Evolutionary conservation across 2,888 invertebrate species (phyloP).

Genomic region (Mellilla xanthometata): DNA sequence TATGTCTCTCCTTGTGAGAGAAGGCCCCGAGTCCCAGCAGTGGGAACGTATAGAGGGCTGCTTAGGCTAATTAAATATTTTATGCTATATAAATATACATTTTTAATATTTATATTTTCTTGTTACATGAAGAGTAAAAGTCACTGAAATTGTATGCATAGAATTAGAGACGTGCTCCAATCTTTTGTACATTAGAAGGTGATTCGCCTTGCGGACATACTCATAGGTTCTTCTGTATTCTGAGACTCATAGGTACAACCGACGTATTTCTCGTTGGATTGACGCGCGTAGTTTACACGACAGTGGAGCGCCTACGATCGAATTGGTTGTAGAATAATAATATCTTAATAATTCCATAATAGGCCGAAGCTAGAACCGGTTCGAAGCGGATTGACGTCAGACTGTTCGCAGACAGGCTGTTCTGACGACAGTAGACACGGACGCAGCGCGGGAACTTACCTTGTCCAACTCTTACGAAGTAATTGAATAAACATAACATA

Average conservation of each 20-base stretch:
- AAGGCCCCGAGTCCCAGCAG: too few species aligned
- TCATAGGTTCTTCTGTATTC: too few species aligned
- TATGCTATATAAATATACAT: too few species aligned
- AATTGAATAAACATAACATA: conserved; percentile 10
- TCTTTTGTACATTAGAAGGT: too few species aligned
- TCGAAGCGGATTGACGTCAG: conserved; percentile 28
- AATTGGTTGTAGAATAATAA: conserved; percentile 28
- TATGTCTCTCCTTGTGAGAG: too few species aligned
- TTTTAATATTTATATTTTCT: too few species aligned
- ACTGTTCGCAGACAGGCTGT: background rate
- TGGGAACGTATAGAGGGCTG: too few species aligned
- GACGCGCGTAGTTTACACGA: conserved; percentile 3
- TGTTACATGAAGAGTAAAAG: too few species aligned
- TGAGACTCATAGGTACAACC: conserved; percentile 2
- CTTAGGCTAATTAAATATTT: too few species aligned
- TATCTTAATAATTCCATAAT: conserved; percentile 22
- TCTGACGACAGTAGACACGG: background rate
- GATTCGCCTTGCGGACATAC: too few species aligned
- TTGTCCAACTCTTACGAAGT: conserved; percentile 14
- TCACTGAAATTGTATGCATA: too few species aligned
- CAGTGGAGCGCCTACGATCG: conserved; percentile 13
- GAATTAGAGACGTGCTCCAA: too few species aligned
- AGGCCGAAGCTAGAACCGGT: conserved; percentile 22
- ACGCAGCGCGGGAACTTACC: conserved; percentile 31
- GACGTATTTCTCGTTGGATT: conserved; percentile 22